Evolutionary conservation across 2,797 vertebrate genomes (phyloP).

Genomic region (Pristis pectinata): DNA sequence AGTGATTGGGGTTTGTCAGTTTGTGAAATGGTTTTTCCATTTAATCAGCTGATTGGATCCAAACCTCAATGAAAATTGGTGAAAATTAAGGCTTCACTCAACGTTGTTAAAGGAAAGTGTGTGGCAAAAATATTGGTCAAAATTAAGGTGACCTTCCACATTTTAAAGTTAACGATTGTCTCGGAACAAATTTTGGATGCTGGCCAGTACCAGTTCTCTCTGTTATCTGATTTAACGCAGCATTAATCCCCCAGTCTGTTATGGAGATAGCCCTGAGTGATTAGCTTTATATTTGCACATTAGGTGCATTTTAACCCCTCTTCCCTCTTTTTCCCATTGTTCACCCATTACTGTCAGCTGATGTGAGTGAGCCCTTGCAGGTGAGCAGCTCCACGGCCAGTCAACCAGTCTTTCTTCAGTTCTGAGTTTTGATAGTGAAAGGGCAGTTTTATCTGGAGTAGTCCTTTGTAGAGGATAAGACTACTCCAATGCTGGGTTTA

Average conservation of each 20-base stretch:
- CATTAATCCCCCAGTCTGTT: neutral
- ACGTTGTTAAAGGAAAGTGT: neutral
- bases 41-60: neutral
- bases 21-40: neutral
- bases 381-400: neutral
- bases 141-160: slow-evolving; percentile 12
- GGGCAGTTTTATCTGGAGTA: neutral
- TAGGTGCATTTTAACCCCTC: neutral
- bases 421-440: neutral
- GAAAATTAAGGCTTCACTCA: neutral
- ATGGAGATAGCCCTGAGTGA: neutral
- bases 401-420: neutral
- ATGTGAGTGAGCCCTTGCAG: neutral
- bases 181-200: neutral
- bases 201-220: neutral
- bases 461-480: neutral
- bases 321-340: neutral
- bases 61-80: neutral
- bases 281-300: neutral
- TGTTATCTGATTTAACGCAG: neutral
- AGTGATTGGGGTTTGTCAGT: neutral
- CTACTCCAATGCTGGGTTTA: neutral
- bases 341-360: neutral
- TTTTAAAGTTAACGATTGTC: slow-evolving; percentile 5
- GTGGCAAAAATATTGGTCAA: neutral